phyloP scores from a whole-genome alignment of 2,888 invertebrate species.

The Erebia ligea region DNA sequence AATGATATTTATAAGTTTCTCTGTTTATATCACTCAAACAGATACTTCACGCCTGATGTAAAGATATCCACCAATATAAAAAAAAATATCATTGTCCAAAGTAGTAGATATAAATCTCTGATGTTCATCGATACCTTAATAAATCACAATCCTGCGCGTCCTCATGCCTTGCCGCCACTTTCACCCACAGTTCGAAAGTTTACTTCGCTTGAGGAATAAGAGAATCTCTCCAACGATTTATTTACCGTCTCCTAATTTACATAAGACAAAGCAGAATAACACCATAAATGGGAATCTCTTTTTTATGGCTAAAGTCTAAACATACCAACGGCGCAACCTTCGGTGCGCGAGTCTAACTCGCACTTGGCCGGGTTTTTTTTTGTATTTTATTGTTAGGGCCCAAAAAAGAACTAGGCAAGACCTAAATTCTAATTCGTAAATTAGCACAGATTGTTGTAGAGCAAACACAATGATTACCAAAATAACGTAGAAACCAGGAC shows the following conservation, averaged over 20 bases:
- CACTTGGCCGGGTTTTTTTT: not conserved
- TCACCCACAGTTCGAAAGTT: slow-evolving; percentile 45
- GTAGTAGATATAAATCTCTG: not conserved
- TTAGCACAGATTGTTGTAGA: slow-evolving; percentile 47
- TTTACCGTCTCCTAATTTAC: slow-evolving; percentile 18
- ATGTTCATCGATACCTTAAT: slow-evolving; percentile 35
- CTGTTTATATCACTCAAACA: too few species aligned
- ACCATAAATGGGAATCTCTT: slow-evolving; percentile 6
- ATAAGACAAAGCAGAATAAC: slow-evolving; percentile 10
- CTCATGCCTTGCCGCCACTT: slow-evolving; percentile 46
- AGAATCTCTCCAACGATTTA: slow-evolving; percentile 20
- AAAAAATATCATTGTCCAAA: not conserved
- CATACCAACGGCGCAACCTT: not conserved
- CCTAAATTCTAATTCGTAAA: slow-evolving; percentile 30
- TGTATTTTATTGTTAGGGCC: not conserved
- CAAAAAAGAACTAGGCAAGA: slow-evolving; percentile 16
- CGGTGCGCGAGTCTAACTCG: too few species aligned
- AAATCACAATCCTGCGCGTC: slow-evolving; percentile 51
- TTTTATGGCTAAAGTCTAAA: not conserved
- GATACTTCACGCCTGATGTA: not conserved
- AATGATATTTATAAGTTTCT: too few species aligned
- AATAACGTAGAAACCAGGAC: slow-evolving; percentile 58
- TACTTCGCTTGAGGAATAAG: slow-evolving; percentile 29
- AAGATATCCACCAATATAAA: not conserved
- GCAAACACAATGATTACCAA: slow-evolving; percentile 52